Evolutionary conservation across 30 jellyfish, hydroid and myxozoan genomes (phyloP), one percentile per base, ranked within the genome.

Genomic region (Rhopilema esculentum): DNA sequence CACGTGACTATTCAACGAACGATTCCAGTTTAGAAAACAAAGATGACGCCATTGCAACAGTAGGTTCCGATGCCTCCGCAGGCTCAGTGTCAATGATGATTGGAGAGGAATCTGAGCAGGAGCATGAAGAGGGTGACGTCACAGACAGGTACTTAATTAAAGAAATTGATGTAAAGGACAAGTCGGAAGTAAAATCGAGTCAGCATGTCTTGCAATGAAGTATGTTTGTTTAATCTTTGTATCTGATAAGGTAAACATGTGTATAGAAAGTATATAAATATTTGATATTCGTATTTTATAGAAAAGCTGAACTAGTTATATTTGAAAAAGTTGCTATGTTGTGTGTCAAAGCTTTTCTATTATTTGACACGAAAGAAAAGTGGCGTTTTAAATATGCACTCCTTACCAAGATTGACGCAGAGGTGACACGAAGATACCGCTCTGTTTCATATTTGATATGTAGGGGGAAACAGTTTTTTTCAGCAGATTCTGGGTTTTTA

Each of bases 61-160:
- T 67, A 21, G 84, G 66, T 33, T 86, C 69, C 30, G 66, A n/a
- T 40, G 32, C 80, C 16, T 19, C 50, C 8, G 88, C 21, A 0
- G 31, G 62, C 19, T 77, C 88, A 4, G 92, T 83, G 26, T 70
- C 84, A 21, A 71, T 84, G 82, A 84, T 86, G 1, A 86, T 86
- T 20, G 96, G 83, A 8, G 96, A 82, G 28, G 90, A 72, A n/a
- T 67, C 69, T 22, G 94, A 79, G 68, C 86, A 63, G 12, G 97
- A 94, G 69, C 88, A 77, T 6, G 97, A 94, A 9, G 99, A 94
- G 9, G 94, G 86, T 27, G 99, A 94, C 76, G 99, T 94, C 30
- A 94, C 99, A 22, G 97, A 94, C 72, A 72, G 95, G 6, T 94
- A 94, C 51, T 61, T 94, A 50, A 94, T 88, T 16, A 90, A 81